phyloP scores from a whole-genome alignment of 2,797 vertebrate genomes.

The Tenualosa thibaudeaui region DNA sequence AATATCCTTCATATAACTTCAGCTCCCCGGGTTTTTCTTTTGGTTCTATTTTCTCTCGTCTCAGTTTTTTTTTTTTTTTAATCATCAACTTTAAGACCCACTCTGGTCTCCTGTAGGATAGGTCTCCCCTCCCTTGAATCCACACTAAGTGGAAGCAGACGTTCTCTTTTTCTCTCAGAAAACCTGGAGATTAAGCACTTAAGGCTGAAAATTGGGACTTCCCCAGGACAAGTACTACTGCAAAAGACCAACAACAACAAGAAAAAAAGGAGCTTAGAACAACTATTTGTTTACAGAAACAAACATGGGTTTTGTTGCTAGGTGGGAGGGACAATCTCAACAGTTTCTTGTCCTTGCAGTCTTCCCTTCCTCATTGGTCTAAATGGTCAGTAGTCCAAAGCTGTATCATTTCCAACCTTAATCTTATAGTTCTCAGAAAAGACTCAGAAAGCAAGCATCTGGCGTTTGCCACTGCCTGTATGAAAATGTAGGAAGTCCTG shows the following conservation, averaged over 20 bases:
- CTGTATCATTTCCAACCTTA: neutral
- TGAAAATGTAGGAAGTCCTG: neutral
- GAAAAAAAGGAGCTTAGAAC: neutral
- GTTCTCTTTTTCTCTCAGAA: conserved; percentile 29
- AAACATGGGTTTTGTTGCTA: neutral
- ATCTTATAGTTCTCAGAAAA: no score
- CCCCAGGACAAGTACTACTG: conserved; percentile 8
- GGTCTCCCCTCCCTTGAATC: neutral
- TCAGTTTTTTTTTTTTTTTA: conserved; percentile 28
- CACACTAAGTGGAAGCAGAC: conserved; percentile 22
- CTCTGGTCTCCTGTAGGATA: neutral
- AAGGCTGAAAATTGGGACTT: conserved; percentile 30
- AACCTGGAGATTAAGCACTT: conserved; percentile 58
- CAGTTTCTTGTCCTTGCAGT: neutral
- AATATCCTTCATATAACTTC: conserved; percentile 33
- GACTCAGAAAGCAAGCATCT: neutral
- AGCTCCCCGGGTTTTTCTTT: conserved; percentile 23
- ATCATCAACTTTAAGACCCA: neutral
- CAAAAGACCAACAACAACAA: neutral
- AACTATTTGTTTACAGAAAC: neutral
- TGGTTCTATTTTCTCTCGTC: neutral
- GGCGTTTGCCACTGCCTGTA: neutral
- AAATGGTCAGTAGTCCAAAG: neutral
- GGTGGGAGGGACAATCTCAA: neutral
- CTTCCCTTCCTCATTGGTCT: neutral